Base-by-base conservation (phyloP, 2,888 invertebrate species). In the Nezara viridula region DNA sequence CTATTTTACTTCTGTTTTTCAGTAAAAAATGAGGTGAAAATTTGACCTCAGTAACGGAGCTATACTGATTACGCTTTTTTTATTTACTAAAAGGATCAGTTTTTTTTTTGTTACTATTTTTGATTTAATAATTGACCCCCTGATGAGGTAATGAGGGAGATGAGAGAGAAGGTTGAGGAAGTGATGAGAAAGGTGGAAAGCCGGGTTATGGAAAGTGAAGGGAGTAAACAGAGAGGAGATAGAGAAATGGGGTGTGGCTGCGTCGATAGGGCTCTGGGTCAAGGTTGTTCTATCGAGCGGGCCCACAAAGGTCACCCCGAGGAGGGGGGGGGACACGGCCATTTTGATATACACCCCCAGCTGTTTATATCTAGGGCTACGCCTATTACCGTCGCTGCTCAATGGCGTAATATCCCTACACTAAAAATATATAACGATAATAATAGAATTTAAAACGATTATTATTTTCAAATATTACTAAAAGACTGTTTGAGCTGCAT, bases 191-290 rank as follows among this genome's bases (percentile, higher is more conserved):
- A 37, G 66, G 66, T 73, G 32, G 37, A 21, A 5, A 27, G 60
- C 0, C 27, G 19, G 37, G 55, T 37, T 50, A 40, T 52, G 86
- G 86, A 86, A 52, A 49, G 86, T 47, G 49, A 49, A 47, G 85
- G 19, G 7, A 47, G 85, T 47, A 85, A 73, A 49, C 44, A 85
- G 85, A 85, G 86, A 10, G 27, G 52, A 37, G n/a, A n/a, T n/a
- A 37, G 24, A 9, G 86, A 32, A 27, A 37, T 32, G 32, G 86
- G 86, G 86, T n/a, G 86, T 86, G 86, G 86, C 55, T 37, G 21
- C 21, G 52, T 55, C 40, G 86, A 55, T 55, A 55, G 86, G 86
- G 86, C 86, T 86, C 86, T 86, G 60, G 86, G 86, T 55, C 86
- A 86, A 86, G 86, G 86, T 86, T 44, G 10, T 0, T 24, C 19